These are phyloP conservation scores for Halcyon chelicuti DNA, from an alignment of 2,797 vertebrate species.

Conservation along the genomic window DNA sequence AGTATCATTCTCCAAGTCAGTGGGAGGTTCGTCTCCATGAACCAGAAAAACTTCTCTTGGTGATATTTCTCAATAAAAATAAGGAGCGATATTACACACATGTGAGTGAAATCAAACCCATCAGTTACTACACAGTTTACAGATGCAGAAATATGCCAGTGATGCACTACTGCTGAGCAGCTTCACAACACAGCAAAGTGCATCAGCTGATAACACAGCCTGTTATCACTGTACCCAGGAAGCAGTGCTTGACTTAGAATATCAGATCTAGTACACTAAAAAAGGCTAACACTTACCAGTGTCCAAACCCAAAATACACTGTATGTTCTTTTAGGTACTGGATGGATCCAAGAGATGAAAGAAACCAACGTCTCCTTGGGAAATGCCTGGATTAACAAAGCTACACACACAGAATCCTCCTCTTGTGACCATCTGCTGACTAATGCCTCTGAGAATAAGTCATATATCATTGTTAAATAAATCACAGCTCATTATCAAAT, in stretches of 20 bases:
- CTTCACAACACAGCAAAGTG: no score
- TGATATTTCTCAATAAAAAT: neutral
- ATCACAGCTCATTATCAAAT: neutral
- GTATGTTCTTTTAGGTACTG: neutral
- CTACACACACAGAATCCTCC: neutral
- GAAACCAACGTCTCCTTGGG: neutral
- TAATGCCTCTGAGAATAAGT: neutral
- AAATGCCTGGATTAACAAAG: slow-evolving; percentile 1
- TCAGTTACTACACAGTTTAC: neutral
- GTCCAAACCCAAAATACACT: neutral
- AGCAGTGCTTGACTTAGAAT: no score
- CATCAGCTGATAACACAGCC: no score
- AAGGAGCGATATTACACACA: neutral
- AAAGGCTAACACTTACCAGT: neutral
- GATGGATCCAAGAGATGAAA: neutral
- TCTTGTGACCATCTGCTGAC: neutral
- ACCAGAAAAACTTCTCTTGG: neutral
- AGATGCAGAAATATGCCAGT: neutral
- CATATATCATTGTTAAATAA: neutral
- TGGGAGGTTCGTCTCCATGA: neutral
- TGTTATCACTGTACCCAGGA: no score
- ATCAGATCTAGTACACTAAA: neutral
- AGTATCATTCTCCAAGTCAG: neutral
- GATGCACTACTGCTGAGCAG: no score
- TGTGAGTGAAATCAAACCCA: neutral